A percentile compares a stretch with the other conserved stretches of the same genome.
Conservation (phyloP, 2,888 invertebrate genomes). For the Ceraclea dissimilis region DNA sequence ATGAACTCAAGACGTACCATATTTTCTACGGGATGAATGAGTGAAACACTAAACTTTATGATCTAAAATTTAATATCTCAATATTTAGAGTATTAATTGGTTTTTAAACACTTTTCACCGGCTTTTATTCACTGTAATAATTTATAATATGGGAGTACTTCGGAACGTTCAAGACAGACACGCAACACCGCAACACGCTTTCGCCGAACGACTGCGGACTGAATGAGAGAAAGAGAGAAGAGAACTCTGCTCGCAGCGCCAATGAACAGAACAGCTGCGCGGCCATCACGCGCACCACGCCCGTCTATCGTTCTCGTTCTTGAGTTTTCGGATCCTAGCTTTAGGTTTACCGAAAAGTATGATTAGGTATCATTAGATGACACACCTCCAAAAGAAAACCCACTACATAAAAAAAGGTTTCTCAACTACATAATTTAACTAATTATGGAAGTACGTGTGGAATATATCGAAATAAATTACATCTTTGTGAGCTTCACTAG, state of each 20-base stretch:
- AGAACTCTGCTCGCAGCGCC: constrained; percentile 11
- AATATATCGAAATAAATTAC: too few species aligned
- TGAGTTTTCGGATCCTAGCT: too few species aligned
- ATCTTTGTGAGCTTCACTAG: too few species aligned
- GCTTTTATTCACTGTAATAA: constrained; percentile 1
- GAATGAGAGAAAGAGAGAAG: too few species aligned
- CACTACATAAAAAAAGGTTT: too few species aligned
- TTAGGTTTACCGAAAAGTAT: too few species aligned
- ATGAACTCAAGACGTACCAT: constrained; percentile 9
- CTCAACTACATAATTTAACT: too few species aligned
- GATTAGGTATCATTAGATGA: too few species aligned
- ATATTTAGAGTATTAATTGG: background rate
- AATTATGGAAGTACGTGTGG: too few species aligned
- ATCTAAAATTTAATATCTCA: background rate
- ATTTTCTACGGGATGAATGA: background rate
- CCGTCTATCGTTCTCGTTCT: background rate
- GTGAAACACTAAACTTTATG: background rate
- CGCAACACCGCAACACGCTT: constrained; percentile 10
- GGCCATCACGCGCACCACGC: constrained; percentile 15
- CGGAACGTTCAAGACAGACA: constrained; percentile 5
- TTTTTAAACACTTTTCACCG: background rate
- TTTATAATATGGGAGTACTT: constrained; percentile 6
- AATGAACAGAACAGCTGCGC: constrained; percentile 13
- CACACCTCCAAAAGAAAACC: too few species aligned
- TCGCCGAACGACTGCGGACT: constrained; percentile 21